These are phyloP conservation scores for Apolygus lucorum DNA, from an alignment of 1,140 invertebrate genomes.

Conservation along the genomic window DNA sequence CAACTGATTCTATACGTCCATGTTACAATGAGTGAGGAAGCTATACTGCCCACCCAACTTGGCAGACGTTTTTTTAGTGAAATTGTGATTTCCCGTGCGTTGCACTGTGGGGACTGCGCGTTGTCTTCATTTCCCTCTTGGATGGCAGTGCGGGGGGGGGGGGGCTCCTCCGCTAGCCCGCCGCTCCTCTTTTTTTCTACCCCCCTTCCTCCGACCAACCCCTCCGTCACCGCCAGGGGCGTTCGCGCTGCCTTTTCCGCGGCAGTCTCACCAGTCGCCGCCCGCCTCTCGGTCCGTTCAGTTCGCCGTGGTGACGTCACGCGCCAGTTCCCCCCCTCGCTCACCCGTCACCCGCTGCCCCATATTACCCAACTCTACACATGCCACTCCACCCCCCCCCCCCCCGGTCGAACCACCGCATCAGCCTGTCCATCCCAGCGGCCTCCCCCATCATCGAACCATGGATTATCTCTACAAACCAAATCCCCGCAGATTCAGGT, in stretches of 20 bases:
- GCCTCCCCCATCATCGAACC: not conserved
- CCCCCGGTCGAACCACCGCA: not conserved
- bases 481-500: no score
- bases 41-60: no score
- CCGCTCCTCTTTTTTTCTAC: not conserved
- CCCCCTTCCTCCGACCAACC: not conserved
- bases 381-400: not conserved
- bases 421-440: not conserved
- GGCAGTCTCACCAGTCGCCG: not conserved
- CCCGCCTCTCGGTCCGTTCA: not conserved
- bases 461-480: not conserved
- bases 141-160: no score
- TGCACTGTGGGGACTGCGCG: no score
- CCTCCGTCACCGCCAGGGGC: not conserved
- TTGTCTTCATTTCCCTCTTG: no score
- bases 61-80: no score
- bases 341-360: not conserved
- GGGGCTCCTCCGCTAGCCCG: no score
- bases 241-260: not conserved
- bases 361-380: not conserved
- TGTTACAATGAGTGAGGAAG: no score
- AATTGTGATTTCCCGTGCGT: no score
- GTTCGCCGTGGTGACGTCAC: slow-evolving; percentile 1
- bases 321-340: not conserved
- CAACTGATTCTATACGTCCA: no score